These are phyloP conservation scores for Falcaria lacertinaria DNA, from an alignment of 2,888 invertebrate genomes.

Conservation along the genomic window DNA sequence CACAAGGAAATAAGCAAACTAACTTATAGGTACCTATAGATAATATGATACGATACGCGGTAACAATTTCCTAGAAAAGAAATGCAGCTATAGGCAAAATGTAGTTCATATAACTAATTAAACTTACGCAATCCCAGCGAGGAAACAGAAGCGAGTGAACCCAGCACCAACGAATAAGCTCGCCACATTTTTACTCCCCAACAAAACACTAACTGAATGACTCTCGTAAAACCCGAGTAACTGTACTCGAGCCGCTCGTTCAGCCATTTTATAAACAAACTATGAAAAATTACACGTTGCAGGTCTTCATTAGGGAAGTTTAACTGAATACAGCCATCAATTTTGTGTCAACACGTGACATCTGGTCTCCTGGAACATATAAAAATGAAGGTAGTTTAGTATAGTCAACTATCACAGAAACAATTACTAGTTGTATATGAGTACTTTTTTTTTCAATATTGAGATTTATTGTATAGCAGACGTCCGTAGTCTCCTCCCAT, in stretches of 20 bases:
- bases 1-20: neutral
- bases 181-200: constrained; percentile 28
- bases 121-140: constrained; percentile 49
- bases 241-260: constrained; percentile 17
- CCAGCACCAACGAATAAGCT: constrained; percentile 22
- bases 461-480: no score
- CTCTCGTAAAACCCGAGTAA: constrained; percentile 26
- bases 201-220: constrained; percentile 21
- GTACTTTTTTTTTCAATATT: no score
- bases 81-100: constrained; percentile 1
- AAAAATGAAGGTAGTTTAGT: no score
- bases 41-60: no score
- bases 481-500: no score
- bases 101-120: constrained; percentile 19
- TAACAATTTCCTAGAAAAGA: no score
- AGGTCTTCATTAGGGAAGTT: constrained; percentile 40
- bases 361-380: constrained; percentile 49
- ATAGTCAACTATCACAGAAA: no score
- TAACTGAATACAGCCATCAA: constrained; percentile 24
- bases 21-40: neutral
- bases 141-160: constrained; percentile 23
- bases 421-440: no score
- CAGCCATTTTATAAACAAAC: constrained; percentile 45
- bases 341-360: constrained; percentile 33
- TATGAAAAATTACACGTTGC: constrained; percentile 45